Conservation (phyloP, 2,113 vertebrate genomes). For the Pelodiscus sinensis region DNA sequence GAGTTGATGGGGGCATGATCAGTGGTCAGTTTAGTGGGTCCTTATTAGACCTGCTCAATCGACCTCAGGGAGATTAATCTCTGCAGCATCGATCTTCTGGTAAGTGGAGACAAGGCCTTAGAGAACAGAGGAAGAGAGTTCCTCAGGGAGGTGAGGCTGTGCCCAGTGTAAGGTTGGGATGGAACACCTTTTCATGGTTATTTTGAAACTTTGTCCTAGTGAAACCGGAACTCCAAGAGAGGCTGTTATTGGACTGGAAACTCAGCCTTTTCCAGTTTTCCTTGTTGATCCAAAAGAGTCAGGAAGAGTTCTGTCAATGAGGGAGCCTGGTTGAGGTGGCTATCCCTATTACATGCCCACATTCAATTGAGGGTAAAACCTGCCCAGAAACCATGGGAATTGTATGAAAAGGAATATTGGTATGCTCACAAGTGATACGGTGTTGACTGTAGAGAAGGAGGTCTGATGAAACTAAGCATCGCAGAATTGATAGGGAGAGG, state of each 20-base stretch:
- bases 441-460: not conserved
- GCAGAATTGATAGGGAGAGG: not conserved
- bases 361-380: not conserved
- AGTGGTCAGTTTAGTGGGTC: no score
- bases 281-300: not conserved
- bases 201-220: not conserved
- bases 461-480: not conserved
- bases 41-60: no score
- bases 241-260: not conserved
- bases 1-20: no score
- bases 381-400: not conserved
- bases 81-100: no score
- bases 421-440: not conserved
- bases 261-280: no score
- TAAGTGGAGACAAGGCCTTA: not conserved
- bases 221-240: not conserved
- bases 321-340: not conserved
- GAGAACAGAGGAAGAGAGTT: not conserved
- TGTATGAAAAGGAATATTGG: not conserved
- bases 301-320: not conserved
- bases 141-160: not conserved
- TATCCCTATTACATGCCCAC: not conserved
- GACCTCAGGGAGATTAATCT: no score
- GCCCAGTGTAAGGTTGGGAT: not conserved
- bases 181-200: not conserved